phyloP scores from a whole-genome alignment of 35 echinoderm and acorn worm genomes.

The Eucidaris tribuloides region DNA sequence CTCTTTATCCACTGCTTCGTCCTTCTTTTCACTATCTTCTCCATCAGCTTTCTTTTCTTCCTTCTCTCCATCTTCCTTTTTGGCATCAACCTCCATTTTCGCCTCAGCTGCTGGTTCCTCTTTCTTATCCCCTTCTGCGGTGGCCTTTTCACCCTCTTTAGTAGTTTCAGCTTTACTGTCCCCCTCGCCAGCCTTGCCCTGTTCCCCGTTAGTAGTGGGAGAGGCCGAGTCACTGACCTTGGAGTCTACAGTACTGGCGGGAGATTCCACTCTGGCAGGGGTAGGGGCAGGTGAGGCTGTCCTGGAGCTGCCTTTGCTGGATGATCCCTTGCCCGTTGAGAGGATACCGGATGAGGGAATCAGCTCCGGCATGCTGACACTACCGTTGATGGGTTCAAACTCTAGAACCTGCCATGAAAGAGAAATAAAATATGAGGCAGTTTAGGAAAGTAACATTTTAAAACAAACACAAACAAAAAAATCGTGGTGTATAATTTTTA shows the following conservation, averaged over 20 bases:
- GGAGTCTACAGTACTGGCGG: slow-evolving; percentile 33
- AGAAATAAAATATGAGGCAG: too few species aligned
- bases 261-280: slow-evolving; percentile 40
- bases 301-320: slow-evolving; percentile 77
- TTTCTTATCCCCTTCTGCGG: not conserved
- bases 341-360: too few species aligned
- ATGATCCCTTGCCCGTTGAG: slow-evolving; percentile 40
- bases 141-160: slow-evolving; percentile 20
- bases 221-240: slow-evolving; percentile 27
- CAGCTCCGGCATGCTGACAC: slow-evolving; percentile 81
- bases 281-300: slow-evolving; percentile 80
- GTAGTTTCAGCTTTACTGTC: not conserved
- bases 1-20: too few species aligned
- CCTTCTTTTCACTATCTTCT: too few species aligned
- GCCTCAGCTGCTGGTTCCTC: not conserved
- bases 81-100: not conserved
- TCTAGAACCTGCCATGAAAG: slow-evolving; percentile 95
- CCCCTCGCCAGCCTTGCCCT: not conserved
- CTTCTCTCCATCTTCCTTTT: not conserved
- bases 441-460: too few species aligned
- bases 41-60: too few species aligned
- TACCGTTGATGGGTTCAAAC: slow-evolving; percentile 97
- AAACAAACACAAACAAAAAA: too few species aligned
- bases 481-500: too few species aligned
- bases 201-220: not conserved